Base-by-base conservation (phyloP, 2,113 vertebrate species). In the Pterocles orientalis region DNA sequence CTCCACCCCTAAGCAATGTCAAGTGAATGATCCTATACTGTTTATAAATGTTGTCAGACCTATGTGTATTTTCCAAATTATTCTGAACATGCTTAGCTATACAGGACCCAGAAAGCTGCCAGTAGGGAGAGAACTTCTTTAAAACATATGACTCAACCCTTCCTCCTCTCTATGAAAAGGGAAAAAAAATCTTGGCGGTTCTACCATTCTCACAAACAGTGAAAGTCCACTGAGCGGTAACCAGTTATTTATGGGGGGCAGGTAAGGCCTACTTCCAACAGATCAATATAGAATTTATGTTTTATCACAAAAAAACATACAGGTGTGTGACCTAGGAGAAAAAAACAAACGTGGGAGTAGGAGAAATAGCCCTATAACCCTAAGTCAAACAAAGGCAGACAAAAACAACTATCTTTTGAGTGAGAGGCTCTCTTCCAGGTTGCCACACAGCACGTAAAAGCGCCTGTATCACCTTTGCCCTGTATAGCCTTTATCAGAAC, bases 221-320 rank as follows among this genome's bases (percentile, higher is more conserved):
- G 3, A 0, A 33, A 28, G 21, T 2, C 41, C 54, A 29, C 17
- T 4, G 33, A 7, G 62, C 45, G 5, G 7, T 8, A 24, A 26
- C 9, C 26, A 18, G 47, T 28, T 34, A 9, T 3, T 34, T 8
- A 7, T 3, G 17, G 24, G 20, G 1, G 7, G 6, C 12, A 6
- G 6, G 1, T 0, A 6, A 25, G 36, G 65, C 82, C 45, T 13
- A 3, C 14, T 33, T 18, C 47, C 70, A 41, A 4, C 0, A 0
- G 29, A 47, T 14, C 2, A 18, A 18, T 0, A 20, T 0, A 16
- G 16, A 4, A 5, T 2, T 8, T 2, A 26, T 9, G 48, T 3
- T 54, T 26, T 13, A 6, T 12, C 47, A 70, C 41, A n/a, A 8
- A 11, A 26, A 18, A 7, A 15, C 47, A 28, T 0, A 5, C 18